Evolutionary conservation across 2,113 vertebrate genomes (phyloP), one percentile per base, ranked within the genome.

Genomic region (Crotalus viridis): DNA sequence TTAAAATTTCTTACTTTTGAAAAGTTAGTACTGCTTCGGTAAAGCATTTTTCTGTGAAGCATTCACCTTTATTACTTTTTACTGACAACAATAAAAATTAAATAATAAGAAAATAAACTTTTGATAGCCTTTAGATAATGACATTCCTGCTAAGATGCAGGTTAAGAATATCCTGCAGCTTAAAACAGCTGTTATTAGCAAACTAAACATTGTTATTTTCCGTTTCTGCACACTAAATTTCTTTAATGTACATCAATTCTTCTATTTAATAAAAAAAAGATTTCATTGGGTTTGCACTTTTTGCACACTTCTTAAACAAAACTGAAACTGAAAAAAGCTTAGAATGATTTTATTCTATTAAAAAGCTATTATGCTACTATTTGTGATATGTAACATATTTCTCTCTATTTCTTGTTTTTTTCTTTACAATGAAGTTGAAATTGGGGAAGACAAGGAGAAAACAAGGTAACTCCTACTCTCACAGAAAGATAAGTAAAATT

Each of bases 41-140:
- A 96, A 95, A 95, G 57, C 64, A 90, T 95, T 97, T 91, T 33
- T 7, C 33, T 89, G 55, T 69, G 92, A 21, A 95, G 59, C 22
- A 88, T 88, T 97, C 12, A 96, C 95, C 88, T 93, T 95, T 95
- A 93, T 91, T 9, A 90, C 94, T 96, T 96, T 95, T 94, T 96
- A 95, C 87, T 74, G 93, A 94, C 91, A 85, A 43, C 91, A 96
- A 94, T 97, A 96, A 96, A 97, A 93, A 95, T 97, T 51, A 96
- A 97, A 96, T 96, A 96, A 97, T 96, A 97, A 96, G 91, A 95
- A 97, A 97, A 97, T 95, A 96, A 97, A 97, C 91, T 95, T 96
- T 94, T 96, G 93, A 97, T 95, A 93, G 91, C 92, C 91, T 97
- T 95, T 94, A 95, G 89, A 95, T 96, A 96, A 96, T 13, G 43